phyloP scores from a whole-genome alignment of 2,888 invertebrate species.

The Chymomyza caudatula region DNA sequence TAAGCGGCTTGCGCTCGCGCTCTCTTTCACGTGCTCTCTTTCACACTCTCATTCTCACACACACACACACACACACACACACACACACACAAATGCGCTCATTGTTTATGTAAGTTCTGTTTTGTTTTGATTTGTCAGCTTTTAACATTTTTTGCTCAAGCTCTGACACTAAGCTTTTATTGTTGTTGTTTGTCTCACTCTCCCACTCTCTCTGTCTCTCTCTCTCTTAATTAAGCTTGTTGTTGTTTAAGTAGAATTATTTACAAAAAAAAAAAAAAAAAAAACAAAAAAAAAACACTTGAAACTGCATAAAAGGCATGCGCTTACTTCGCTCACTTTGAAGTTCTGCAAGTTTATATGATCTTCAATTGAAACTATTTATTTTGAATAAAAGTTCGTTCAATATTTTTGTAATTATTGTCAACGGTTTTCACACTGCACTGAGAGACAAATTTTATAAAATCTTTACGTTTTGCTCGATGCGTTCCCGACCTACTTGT shows the following conservation, averaged over 20 bases:
- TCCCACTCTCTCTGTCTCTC: conserved; percentile 1
- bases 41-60: neutral
- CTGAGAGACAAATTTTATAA: too few species aligned
- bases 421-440: too few species aligned
- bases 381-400: too few species aligned
- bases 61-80: neutral
- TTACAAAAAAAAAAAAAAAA: neutral
- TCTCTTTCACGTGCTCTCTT: neutral
- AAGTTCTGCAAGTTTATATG: neutral
- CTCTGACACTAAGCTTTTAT: too few species aligned
- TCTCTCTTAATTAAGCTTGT: neutral
- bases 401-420: too few species aligned
- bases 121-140: conserved; percentile 13
- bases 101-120: conserved; percentile 40
- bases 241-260: neutral
- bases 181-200: too few species aligned
- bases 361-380: neutral
- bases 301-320: neutral
- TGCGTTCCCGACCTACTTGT: neutral
- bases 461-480: neutral
- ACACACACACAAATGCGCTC: neutral
- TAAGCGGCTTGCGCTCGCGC: neutral
- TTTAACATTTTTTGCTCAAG: neutral
- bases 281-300: too few species aligned
- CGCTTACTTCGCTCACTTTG: neutral